Base-by-base conservation (phyloP, 2,888 invertebrate genomes). In the Chrysolina haemoptera region DNA sequence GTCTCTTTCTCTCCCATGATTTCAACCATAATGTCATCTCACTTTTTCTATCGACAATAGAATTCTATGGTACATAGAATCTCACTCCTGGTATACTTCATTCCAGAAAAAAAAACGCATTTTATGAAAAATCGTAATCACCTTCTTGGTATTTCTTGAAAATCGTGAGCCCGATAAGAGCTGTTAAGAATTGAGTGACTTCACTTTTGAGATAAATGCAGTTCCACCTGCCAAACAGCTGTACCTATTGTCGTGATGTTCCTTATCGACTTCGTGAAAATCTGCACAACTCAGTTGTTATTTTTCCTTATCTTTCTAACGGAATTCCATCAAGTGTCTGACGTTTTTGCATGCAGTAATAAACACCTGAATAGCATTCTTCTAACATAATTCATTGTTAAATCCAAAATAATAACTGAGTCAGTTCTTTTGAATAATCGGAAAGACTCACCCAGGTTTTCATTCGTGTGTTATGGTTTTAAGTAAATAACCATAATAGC, bases 241-340 rank as follows among this genome's bases (percentile, higher is more conserved):
- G 35, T 35, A 27, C 2, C 4, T 12, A 43, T 43, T 43, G 12
- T 43, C 14, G 43, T 43, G 43, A 43, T 43, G 9, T 12, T 14
- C 43, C 43, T 43, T 5, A 43, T 14, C 43, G 14, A 43, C 14
- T 43, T 43, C 12, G 43, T 43, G 10, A 14, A 43, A 43, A 43
- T 43, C 5, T 5, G 35, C 8, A 35, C 43, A 20, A 63, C 3
- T 40, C 40, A 16, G 43, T 35, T 35, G 8, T 6, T 63, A 43
- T 63, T 43, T 43, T 43, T 63, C 63, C 35, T 35, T 35, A 43
- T 43, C 20, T 41, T 35, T 62, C 66, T 74, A 70, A 74, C 70
- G 70, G 67, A 70, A 63, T 63, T 46, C 41, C 63, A 63, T 63
- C 2, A 41, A 41, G 43, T 63, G 43, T 14, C 14, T 14, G 12